Conservation (phyloP, 2,888 invertebrate genomes). For the Pristionchus exspectatus region DNA sequence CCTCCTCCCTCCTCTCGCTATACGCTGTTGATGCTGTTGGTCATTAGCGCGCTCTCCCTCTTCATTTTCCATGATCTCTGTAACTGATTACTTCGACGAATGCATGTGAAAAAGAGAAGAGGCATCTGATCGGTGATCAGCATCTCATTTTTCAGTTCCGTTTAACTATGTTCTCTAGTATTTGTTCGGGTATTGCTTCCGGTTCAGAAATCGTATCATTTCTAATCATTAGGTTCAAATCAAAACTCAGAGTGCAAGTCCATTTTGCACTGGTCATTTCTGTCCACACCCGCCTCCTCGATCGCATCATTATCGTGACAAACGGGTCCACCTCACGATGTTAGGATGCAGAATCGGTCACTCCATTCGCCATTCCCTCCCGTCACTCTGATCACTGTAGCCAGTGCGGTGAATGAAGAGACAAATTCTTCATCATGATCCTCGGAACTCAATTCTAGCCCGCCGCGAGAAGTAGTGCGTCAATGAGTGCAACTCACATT, state of each 20-base stretch:
- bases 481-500: not conserved
- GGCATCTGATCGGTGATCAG: not conserved
- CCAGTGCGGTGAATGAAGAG: no score
- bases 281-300: not conserved
- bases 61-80: not conserved
- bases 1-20: not conserved
- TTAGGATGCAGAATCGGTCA: not conserved
- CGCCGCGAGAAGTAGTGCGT: no score
- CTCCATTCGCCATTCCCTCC: not conserved
- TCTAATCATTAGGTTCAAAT: no score
- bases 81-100: not conserved
- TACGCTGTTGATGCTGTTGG: constrained; percentile 6
- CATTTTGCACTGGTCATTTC: not conserved
- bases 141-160: not conserved
- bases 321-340: not conserved
- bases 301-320: not conserved
- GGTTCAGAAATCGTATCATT: no score
- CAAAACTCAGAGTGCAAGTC: no score
- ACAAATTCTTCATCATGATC: no score
- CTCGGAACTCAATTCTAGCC: no score
- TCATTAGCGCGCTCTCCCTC: not conserved
- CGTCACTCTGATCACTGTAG: not conserved
- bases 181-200: no score
- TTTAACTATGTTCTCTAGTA: no score
- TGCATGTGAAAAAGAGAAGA: not conserved